Conservation (phyloP, 2,888 invertebrate genomes). For the Podabrus alpinus region DNA sequence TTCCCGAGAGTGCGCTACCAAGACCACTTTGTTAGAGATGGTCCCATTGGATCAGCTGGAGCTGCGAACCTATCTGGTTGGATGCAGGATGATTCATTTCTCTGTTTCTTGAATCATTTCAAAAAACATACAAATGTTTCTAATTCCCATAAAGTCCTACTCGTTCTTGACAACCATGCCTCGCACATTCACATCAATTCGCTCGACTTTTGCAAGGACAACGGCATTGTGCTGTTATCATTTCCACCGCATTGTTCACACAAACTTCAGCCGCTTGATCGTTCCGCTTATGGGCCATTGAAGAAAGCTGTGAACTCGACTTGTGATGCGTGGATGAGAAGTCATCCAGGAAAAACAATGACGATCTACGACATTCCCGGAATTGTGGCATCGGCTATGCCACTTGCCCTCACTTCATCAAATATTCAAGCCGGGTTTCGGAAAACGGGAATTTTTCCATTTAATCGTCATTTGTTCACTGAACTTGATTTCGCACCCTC, state of each 20-base stretch:
- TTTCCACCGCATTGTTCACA: too few relatives aligned
- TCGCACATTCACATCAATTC: too few relatives aligned
- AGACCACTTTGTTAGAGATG: not conserved
- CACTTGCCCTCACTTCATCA: too few relatives aligned
- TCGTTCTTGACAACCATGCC: not conserved
- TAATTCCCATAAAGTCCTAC: constrained; percentile 13
- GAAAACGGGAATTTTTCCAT: too few relatives aligned
- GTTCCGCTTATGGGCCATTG: constrained; percentile 24
- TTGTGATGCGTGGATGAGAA: too few relatives aligned
- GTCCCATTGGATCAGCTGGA: constrained; percentile 38
- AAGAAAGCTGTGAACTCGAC: constrained; percentile 11
- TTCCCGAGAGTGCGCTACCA: not conserved
- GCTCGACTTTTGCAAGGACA: constrained; percentile 24
- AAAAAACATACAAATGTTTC: constrained; percentile 16
- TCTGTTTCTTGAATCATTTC: constrained; percentile 30
- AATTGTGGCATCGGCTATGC: too few relatives aligned
- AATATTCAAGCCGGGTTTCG: too few relatives aligned
- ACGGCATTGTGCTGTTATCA: constrained; percentile 23
- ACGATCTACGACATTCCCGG: too few relatives aligned
- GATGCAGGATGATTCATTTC: constrained; percentile 31
- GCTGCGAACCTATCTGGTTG: constrained; percentile 37
- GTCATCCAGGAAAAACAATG: too few relatives aligned
- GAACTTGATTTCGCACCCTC: too few relatives aligned
- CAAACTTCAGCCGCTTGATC: too few relatives aligned
- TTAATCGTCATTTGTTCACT: too few relatives aligned